Conservation (phyloP, 2,797 vertebrate species). For the Pseudocheirus occidentalis region DNA sequence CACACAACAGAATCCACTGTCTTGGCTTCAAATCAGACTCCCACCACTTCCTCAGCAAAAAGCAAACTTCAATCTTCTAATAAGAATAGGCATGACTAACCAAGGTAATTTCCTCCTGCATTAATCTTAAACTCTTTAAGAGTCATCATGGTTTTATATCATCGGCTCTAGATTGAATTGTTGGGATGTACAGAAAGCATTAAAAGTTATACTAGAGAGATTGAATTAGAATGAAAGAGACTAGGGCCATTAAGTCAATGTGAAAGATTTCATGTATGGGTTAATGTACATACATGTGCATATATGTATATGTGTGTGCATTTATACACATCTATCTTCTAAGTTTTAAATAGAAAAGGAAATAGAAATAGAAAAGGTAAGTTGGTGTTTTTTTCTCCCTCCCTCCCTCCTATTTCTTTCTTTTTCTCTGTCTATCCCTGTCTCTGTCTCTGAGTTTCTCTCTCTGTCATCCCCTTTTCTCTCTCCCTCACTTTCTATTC, state of each 20-base stretch:
- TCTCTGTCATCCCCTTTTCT: neutral
- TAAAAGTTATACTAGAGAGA: slow-evolving; percentile 71
- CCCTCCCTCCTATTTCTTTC: neutral
- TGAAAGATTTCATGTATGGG: slow-evolving; percentile 37
- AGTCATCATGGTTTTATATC: slow-evolving; percentile 83
- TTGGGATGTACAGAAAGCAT: slow-evolving; percentile 76
- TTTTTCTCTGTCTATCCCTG: neutral
- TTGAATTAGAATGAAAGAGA: slow-evolving; percentile 73
- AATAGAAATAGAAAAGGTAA: neutral
- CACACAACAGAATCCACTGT: slow-evolving; percentile 44
- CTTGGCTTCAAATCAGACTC: slow-evolving; percentile 75
- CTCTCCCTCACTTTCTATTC: neutral
- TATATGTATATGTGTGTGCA: neutral
- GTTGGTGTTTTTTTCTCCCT: neutral
- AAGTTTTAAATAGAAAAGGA: neutral
- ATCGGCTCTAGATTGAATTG: slow-evolving; percentile 72
- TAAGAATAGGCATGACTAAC: slow-evolving; percentile 80
- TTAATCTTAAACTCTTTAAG: slow-evolving; percentile 82
- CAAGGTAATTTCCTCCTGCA: slow-evolving; percentile 81
- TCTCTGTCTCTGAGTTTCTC: neutral
- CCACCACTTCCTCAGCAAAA: slow-evolving; percentile 69
- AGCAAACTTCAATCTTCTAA: slow-evolving; percentile 75
- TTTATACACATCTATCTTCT: neutral
- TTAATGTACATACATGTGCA: neutral
- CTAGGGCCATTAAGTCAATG: slow-evolving; percentile 46